phyloP scores from a whole-genome alignment of 2,113 vertebrate species.

The Jacana jacana region DNA sequence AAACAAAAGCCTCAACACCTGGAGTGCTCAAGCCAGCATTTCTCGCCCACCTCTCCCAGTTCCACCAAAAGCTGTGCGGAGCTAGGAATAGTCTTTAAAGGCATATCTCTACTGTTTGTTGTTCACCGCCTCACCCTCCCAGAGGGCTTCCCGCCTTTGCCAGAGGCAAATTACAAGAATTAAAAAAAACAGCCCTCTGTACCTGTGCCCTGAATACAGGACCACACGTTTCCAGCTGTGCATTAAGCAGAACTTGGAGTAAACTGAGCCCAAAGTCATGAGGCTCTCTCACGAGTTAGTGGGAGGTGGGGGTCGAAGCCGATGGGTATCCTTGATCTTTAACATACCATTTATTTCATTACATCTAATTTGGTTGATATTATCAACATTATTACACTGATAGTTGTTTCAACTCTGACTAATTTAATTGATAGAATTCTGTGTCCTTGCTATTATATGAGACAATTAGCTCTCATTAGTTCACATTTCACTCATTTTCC shows the following conservation, averaged over 20 bases:
- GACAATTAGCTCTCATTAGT: slow-evolving; percentile 87
- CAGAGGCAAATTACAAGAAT: neutral
- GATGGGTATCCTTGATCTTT: slow-evolving; percentile 62
- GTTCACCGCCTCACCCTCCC: neutral
- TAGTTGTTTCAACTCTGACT: slow-evolving; percentile 83
- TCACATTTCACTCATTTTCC: slow-evolving; percentile 83
- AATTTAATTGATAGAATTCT: slow-evolving; percentile 85
- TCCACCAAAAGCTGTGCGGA: neutral
- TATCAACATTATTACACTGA: slow-evolving; percentile 84
- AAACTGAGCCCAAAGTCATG: slow-evolving; percentile 55
- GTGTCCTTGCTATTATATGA: slow-evolving; percentile 82
- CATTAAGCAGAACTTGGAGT: neutral
- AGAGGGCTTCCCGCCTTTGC: neutral
- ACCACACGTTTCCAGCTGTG: neutral
- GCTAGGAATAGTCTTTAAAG: neutral
- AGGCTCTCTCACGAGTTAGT: slow-evolving; percentile 8
- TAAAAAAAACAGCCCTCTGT: neutral
- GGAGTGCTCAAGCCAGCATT: neutral
- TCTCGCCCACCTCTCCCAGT: neutral
- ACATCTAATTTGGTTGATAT: slow-evolving; percentile 81
- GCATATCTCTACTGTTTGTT: neutral
- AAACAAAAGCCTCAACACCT: neutral
- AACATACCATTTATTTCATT: slow-evolving; percentile 79
- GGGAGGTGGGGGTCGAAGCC: neutral
- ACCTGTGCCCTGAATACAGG: neutral